phyloP scores from a whole-genome alignment of 2,797 vertebrate species.

The Eidolon dupreanum region DNA sequence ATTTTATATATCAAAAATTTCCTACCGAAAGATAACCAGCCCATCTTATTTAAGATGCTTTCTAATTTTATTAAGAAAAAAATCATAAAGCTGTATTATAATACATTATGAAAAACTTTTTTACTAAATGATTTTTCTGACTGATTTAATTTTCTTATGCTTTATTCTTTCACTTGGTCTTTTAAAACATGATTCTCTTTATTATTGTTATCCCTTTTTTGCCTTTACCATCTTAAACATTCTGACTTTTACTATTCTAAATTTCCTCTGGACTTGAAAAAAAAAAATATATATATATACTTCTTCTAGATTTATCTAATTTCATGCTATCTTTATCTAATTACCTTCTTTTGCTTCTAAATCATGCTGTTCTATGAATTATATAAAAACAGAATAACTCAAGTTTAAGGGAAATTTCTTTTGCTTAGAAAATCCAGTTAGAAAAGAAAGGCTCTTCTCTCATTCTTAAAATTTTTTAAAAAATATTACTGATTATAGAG shows the following conservation, averaged over 20 bases:
- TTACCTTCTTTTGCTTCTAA: not conserved
- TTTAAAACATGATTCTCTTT: not conserved
- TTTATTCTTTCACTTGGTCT: not conserved
- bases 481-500: not conserved
- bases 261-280: slow-evolving; percentile 4
- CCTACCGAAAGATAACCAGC: not conserved
- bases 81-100: not conserved
- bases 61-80: slow-evolving; percentile 27
- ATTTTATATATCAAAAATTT: not conserved
- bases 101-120: not conserved
- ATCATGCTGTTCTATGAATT: not conserved
- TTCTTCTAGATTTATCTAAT: not conserved
- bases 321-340: not conserved
- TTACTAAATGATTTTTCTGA: not conserved
- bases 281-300: not conserved
- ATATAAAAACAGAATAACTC: not conserved
- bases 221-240: not conserved
- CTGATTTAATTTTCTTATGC: not conserved
- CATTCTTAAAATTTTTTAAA: not conserved
- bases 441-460: not conserved
- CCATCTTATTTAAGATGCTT: not conserved
- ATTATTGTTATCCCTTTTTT: not conserved
- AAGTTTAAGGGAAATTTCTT: not conserved
- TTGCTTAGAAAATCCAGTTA: slow-evolving; percentile 8
- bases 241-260: slow-evolving; percentile 3